Evolutionary conservation across 2,797 vertebrate species (phyloP), one percentile per base, ranked within the genome.

Genomic region (Ceryle rudis): DNA sequence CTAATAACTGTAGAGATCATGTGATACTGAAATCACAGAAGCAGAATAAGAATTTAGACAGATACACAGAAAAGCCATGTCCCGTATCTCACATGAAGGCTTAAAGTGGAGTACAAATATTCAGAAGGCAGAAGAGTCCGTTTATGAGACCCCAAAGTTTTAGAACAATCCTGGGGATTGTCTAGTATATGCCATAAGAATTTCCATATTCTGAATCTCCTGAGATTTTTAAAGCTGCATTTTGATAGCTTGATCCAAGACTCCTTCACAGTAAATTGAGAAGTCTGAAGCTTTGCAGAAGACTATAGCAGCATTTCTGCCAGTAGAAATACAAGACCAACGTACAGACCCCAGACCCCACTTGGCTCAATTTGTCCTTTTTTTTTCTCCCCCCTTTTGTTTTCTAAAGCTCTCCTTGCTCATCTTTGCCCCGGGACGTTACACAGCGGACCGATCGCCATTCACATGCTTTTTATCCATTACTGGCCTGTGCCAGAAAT

Each of bases 381-480:
- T 33, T 15, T 16, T 19, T 37, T 69, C 10, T 9, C 11, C 3
- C 1, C 4, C 1, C 3, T 14, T 54, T 58, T 67, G 22, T 78
- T 71, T 87, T 89, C 74, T 64, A 14, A 94, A 89, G 57, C n/a
- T 33, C 39, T 91, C 28, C 81, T 95, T 93, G 77, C 89, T 91
- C 85, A 70, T 95, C 89, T 91, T 93, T 91, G 87, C 73, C 73
- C 62, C 25, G 47, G 62, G 93, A 95, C 70, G n/a, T 66, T 70
- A 51, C 26, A 28, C 66, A 80, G 77, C 49, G 88, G 82, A 67
- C 62, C 29, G 62, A 93, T 55, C 12, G 7, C 51, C 66, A 51
- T 90, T 88, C 73, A 86, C 93, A 95, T 96, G 66, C 46, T 89
- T 96, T 96, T 95, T 95, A 95, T 94, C 89, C 94, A 95, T 96